Percentiles rank a stretch among this genome's conserved stretches.
phyloP scores from a whole-genome alignment of 2,113 vertebrate genomes.

The Embiotoca jacksoni region DNA sequence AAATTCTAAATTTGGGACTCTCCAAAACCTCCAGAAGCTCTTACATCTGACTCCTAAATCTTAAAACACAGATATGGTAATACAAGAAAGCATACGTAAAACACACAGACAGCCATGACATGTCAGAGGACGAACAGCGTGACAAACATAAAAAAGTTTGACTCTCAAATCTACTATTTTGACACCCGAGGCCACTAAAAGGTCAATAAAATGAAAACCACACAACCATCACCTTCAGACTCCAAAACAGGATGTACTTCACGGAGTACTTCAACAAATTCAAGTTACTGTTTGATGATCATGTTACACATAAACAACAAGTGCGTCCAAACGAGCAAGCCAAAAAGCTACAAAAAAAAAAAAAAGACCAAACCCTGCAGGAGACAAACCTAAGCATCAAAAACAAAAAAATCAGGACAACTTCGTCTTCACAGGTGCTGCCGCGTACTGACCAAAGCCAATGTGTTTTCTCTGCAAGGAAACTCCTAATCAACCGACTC shows the following conservation, averaged over 20 bases:
- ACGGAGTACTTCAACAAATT: too few relatives aligned
- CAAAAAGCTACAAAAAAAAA: too few relatives aligned
- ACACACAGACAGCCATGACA: not conserved
- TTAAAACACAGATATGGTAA: too few relatives aligned
- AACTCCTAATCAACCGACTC: not conserved
- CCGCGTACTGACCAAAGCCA: not conserved
- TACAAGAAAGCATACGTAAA: not conserved
- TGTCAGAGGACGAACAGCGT: not conserved
- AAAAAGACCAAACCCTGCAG: too few relatives aligned
- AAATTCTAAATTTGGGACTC: too few relatives aligned
- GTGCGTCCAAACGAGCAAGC: too few relatives aligned
- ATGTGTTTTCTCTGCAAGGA: constrained; percentile 9
- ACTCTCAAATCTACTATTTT: not conserved
- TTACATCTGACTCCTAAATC: too few relatives aligned
- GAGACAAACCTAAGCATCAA: too few relatives aligned
- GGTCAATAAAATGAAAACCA: not conserved
- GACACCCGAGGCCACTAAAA: not conserved
- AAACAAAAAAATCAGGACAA: not conserved
- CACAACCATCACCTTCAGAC: too few relatives aligned
- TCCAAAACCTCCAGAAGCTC: too few relatives aligned
- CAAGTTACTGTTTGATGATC: not conserved
- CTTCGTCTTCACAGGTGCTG: constrained; percentile 5
- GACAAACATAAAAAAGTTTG: not conserved
- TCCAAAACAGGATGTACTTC: too few relatives aligned
- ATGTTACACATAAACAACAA: not conserved